These are phyloP conservation scores for Agrochola lota DNA, from an alignment of 2,888 invertebrate genomes.

Conservation along the genomic window DNA sequence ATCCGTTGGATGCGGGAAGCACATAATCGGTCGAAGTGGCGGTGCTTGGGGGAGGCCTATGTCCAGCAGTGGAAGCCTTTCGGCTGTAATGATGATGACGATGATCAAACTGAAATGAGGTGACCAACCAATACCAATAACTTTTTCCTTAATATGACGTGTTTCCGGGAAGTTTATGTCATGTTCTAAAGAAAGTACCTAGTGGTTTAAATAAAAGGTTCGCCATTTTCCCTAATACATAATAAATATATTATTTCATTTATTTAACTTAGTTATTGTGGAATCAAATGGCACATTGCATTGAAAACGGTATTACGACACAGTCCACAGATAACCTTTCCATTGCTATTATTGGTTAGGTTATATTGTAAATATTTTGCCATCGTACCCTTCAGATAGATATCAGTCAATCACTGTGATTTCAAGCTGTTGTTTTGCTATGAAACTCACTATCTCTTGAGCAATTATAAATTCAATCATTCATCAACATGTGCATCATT, in stretches of 20 bases:
- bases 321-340: conserved; percentile 44
- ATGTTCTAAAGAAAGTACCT: too few relatives aligned
- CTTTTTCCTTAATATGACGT: conserved; percentile 7
- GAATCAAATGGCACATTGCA: conserved; percentile 23
- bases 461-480: background rate
- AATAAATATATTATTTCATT: conserved; percentile 8
- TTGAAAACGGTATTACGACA: conserved; percentile 11
- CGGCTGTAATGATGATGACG: too few relatives aligned
- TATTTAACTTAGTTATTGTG: background rate
- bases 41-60: too few relatives aligned
- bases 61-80: too few relatives aligned
- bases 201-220: too few relatives aligned
- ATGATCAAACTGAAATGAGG: too few relatives aligned
- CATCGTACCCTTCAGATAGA: conserved; percentile 38
- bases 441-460: background rate
- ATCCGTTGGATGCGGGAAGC: too few relatives aligned
- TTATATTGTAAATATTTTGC: conserved; percentile 46
- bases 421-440: conserved; percentile 18
- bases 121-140: background rate
- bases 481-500: background rate
- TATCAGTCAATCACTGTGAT: conserved; percentile 40
- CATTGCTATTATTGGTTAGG: background rate
- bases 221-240: background rate
- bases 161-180: too few relatives aligned
- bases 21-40: too few relatives aligned